Conservation (phyloP, 2,888 invertebrate species). For the Gastracanthus pulcherrimus region DNA sequence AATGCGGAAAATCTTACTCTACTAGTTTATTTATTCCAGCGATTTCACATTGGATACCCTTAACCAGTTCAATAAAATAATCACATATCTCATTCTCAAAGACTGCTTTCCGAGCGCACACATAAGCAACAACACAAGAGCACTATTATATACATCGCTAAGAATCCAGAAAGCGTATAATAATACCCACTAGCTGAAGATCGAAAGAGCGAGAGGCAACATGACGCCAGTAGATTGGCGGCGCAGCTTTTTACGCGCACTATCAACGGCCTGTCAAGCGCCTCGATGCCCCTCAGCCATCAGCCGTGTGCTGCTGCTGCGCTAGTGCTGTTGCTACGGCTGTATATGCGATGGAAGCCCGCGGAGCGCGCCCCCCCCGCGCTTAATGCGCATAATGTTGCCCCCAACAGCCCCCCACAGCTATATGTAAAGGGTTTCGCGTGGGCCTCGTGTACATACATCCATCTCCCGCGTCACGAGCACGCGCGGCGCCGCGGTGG, state of each 20-base stretch:
- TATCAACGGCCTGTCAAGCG: constrained; percentile 25
- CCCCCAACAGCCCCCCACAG: constrained; percentile 11
- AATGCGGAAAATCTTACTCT: too few relatives aligned
- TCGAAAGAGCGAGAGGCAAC: neutral
- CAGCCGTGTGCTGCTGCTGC: neutral
- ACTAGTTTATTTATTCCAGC: too few relatives aligned
- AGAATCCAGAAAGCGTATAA: too few relatives aligned
- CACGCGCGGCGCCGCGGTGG: constrained; percentile 61
- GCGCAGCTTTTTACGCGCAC: neutral
- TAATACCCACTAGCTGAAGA: neutral
- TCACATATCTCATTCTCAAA: too few relatives aligned
- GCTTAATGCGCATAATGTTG: constrained; percentile 39
- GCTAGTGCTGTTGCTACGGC: neutral
- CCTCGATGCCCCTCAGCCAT: neutral
- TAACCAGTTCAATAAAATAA: too few relatives aligned
- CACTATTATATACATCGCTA: too few relatives aligned
- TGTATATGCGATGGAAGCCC: neutral
- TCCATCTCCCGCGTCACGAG: constrained; percentile 71
- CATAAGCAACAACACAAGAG: too few relatives aligned
- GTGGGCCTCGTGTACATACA: constrained; percentile 63
- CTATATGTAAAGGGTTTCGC: constrained; percentile 29
- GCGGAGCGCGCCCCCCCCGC: neutral
- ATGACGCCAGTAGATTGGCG: neutral
- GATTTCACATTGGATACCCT: too few relatives aligned
- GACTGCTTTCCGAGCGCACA: too few relatives aligned